Evolutionary conservation across 2,797 vertebrate genomes (phyloP).

Genomic region (Manis javanica): DNA sequence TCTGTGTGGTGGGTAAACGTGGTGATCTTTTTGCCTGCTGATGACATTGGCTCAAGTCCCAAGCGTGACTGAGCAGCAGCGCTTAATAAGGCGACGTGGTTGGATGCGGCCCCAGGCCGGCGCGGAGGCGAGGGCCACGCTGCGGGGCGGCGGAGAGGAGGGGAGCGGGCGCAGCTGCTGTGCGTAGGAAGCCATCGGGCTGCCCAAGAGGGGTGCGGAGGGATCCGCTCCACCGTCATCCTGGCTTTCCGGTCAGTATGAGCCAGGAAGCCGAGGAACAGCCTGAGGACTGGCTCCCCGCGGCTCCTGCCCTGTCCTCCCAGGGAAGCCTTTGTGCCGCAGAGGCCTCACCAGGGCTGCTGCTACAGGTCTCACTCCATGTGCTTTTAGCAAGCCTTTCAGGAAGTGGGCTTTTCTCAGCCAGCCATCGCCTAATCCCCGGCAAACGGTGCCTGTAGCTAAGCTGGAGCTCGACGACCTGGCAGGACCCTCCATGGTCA

Average conservation of each 20-base stretch:
- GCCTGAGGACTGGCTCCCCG: background rate
- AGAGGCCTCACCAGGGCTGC: background rate
- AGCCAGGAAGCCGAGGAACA: background rate
- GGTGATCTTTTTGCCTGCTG: background rate
- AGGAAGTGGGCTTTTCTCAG: fast-evolving
- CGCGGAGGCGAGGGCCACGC: too few relatives aligned
- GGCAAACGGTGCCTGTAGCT: too few relatives aligned
- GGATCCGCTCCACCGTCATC: too few relatives aligned
- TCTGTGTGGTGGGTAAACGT: background rate
- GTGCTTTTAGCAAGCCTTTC: background rate
- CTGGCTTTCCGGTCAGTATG: background rate
- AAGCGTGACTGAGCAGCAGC: background rate
- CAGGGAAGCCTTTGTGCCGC: fast-evolving
- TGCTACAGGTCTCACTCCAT: fast-evolving
- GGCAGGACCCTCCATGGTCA: background rate
- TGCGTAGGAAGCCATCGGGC: too few relatives aligned
- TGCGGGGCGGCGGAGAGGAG: too few relatives aligned
- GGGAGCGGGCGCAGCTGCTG: too few relatives aligned
- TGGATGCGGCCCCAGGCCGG: too few relatives aligned
- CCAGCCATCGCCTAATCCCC: background rate
- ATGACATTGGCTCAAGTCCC: background rate
- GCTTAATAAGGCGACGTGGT: too few relatives aligned
- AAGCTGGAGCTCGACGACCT: background rate
- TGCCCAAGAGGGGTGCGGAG: background rate
- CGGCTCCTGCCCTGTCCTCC: background rate